Evolutionary conservation across 1,140 invertebrate species (phyloP).

Genomic region (Tetragonula clypearis): DNA sequence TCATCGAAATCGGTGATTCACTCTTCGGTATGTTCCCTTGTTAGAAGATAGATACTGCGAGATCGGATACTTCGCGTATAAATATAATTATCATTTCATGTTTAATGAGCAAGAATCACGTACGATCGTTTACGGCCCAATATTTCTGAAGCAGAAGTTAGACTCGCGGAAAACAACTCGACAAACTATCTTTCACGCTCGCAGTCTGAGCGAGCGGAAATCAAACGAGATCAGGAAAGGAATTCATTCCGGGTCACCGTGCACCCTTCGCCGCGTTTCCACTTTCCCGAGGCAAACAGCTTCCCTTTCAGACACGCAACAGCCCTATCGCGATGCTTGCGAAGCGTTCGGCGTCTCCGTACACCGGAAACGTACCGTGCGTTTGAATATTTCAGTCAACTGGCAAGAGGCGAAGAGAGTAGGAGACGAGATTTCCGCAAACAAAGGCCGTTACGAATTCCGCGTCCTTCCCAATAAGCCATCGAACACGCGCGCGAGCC

Average conservation of each 20-base stretch:
- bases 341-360: constrained; percentile 4
- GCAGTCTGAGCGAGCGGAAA: background rate
- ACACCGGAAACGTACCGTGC: background rate
- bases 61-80: too few species aligned
- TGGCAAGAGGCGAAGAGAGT: background rate
- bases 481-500: background rate
- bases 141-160: background rate
- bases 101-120: background rate
- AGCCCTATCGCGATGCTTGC: background rate
- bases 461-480: constrained; percentile 28
- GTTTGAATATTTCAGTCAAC: constrained; percentile 33
- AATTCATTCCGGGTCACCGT: constrained; percentile 22
- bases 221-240: constrained; percentile 25
- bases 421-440: background rate
- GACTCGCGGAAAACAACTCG: background rate
- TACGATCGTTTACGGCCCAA: too few species aligned
- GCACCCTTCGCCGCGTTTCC: constrained; percentile 7
- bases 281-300: constrained; percentile 11
- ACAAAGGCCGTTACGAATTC: background rate
- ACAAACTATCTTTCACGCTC: background rate
- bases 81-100: background rate
- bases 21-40: too few species aligned
- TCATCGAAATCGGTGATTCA: too few species aligned
- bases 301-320: constrained; percentile 8
- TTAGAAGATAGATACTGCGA: too few species aligned